Evolutionary conservation across 2,888 invertebrate genomes (phyloP), one percentile per base, ranked within the genome.

Genomic region (Halictus ligatus): DNA sequence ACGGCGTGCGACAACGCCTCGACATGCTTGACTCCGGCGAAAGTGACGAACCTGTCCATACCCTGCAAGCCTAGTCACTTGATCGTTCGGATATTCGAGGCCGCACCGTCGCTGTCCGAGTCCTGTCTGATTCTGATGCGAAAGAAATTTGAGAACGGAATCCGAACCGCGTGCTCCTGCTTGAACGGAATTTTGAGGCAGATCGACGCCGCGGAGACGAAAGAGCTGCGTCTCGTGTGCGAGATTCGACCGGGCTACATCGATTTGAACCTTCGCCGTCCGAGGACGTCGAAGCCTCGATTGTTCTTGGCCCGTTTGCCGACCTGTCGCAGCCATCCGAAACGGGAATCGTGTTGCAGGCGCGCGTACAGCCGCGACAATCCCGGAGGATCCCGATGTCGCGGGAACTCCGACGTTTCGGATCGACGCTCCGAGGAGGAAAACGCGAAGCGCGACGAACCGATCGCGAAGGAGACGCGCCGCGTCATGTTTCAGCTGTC

Each of bases 281-380:
- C 4, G 71, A 15, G 83, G 43, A 76, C 83, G 6, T 13, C 77
- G 0, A 84, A 89, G 67, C 77, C 81, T 21, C 85, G 86, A 73
- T 75, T 91, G 7, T 91, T 92, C 64, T 64, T 87, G n/a, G 89
- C 90, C 29, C 89, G 92, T 73, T 82, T 93, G 13, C 83, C 91
- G 46, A 90, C 88, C 12, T 89, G 90, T 54, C 88, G 84, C 43
- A 85, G 78, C 29, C 75, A 87, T 18, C 75, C 21, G 21, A 85
- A 73, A 64, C 74, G 67, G 0, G 50, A 60, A n/a, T 29, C 64
- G 8, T 21, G 21, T 69, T 46, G 72, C 25, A 18, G 25, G 29
- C 25, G 0, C 15, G 10, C 72, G 13, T 25, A n/a, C 43, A 7
- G 10, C 60, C 21, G 15, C 18, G 81, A 48, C 0, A 64, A n/a